phyloP scores from a whole-genome alignment of 1,140 invertebrate species.

The Scaptomyza hsui region DNA sequence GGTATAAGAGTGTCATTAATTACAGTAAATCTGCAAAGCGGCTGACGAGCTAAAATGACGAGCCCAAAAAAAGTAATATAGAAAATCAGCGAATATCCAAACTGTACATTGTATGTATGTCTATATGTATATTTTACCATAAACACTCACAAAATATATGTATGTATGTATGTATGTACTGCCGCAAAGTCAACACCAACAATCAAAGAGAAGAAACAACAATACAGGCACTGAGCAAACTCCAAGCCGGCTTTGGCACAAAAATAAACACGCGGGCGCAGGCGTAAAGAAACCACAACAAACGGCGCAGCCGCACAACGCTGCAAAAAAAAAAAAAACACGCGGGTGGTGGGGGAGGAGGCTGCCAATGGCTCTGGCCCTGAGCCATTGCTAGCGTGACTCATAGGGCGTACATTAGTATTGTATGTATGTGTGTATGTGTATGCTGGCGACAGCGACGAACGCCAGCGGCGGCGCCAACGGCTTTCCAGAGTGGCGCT shows the following conservation, averaged over 20 bases:
- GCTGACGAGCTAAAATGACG: constrained; percentile 16
- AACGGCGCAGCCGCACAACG: constrained; percentile 59
- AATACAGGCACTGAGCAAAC: constrained; percentile 43
- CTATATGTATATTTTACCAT: background rate
- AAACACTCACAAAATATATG: constrained; percentile 12
- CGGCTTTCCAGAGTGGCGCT: constrained; percentile 40
- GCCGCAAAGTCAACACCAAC: constrained; percentile 55
- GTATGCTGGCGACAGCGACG: constrained; percentile 24
- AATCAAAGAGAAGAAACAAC: constrained; percentile 38
- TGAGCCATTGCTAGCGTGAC: constrained; percentile 48
- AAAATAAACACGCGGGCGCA: constrained; percentile 28
- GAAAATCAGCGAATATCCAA: constrained; percentile 28
- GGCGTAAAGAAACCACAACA: constrained; percentile 65
- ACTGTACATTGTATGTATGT: constrained; percentile 11
- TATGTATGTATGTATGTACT: constrained; percentile 8
- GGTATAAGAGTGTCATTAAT: constrained; percentile 5
- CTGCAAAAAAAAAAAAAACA: constrained; percentile 1
- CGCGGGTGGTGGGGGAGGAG: background rate
- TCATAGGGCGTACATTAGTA: constrained; percentile 41
- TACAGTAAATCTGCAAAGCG: constrained; percentile 17
- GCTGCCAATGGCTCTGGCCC: constrained; percentile 39
- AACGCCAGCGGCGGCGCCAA: constrained; percentile 56
- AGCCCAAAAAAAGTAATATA: constrained; percentile 1
- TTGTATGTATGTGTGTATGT: background rate
- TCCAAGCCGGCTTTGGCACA: constrained; percentile 59